A percentile compares a stretch with the other conserved stretches of the same genome.
phyloP scores from a whole-genome alignment of 2,888 invertebrate genomes.

The Phortica magna region DNA sequence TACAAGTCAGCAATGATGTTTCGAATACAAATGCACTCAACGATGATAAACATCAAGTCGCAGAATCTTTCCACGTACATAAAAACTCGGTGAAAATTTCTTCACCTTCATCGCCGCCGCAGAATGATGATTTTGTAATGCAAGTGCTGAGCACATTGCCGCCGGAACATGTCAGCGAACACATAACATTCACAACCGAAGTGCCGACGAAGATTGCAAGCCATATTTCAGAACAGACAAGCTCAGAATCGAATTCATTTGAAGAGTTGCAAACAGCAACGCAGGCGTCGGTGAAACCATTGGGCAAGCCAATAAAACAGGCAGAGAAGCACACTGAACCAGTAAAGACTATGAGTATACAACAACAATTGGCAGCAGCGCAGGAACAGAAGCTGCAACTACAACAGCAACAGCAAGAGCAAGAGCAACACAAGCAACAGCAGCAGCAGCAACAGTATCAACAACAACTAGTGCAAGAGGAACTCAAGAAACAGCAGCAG shows the following conservation, averaged over 20 bases:
- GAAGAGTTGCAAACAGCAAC: slow-evolving; percentile 61
- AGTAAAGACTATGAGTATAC: slow-evolving; percentile 13
- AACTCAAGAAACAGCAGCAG: slow-evolving; percentile 47
- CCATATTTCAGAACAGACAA: slow-evolving; percentile 61
- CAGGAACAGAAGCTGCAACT: slow-evolving; percentile 26
- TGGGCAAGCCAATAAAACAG: slow-evolving; percentile 36
- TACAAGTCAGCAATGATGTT: slow-evolving; percentile 51
- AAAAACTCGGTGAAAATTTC: slow-evolving; percentile 73
- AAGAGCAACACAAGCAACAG: slow-evolving; percentile 19
- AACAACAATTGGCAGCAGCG: background rate
- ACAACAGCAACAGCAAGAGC: slow-evolving; percentile 50
- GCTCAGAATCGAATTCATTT: slow-evolving; percentile 72
- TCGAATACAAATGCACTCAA: slow-evolving; percentile 45
- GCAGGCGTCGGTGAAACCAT: slow-evolving; percentile 44
- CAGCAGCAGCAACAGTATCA: slow-evolving; percentile 18
- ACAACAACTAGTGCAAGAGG: slow-evolving; percentile 50
- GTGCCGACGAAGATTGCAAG: slow-evolving; percentile 73
- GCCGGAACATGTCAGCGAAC: slow-evolving; percentile 55
- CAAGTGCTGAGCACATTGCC: slow-evolving; percentile 70
- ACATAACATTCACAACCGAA: slow-evolving; percentile 70
- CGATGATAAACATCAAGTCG: slow-evolving; percentile 37
- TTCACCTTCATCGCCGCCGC: slow-evolving; percentile 69
- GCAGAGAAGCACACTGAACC: slow-evolving; percentile 12
- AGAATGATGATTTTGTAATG: slow-evolving; percentile 74
- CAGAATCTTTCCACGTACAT: slow-evolving; percentile 63